Conservation (phyloP, 2,113 vertebrate species). For the Ailuropoda melanoleuca region DNA sequence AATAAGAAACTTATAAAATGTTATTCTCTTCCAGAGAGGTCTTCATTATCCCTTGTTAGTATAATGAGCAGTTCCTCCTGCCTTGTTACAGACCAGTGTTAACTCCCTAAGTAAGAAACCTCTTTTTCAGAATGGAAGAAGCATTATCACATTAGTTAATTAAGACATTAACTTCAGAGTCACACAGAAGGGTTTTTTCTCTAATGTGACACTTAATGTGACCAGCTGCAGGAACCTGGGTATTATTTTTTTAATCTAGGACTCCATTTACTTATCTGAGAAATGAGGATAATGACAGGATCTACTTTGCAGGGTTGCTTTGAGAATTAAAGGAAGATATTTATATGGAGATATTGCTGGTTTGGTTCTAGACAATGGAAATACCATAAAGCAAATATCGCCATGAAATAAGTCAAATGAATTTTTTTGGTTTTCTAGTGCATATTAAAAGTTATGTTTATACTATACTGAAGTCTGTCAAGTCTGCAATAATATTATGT, state of each 20-base stretch:
- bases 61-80: not conserved
- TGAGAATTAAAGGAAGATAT: not conserved
- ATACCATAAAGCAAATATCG: not conserved
- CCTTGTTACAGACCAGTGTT: not conserved
- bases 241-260: conserved; percentile 13
- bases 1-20: not conserved
- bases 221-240: not conserved
- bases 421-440: not conserved
- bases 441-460: not conserved
- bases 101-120: not conserved
- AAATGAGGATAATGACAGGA: not conserved
- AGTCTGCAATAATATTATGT: not conserved
- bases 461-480: not conserved
- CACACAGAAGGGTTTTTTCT: not conserved
- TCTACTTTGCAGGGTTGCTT: not conserved
- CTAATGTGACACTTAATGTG: not conserved
- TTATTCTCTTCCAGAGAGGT: not conserved
- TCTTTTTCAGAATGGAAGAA: not conserved
- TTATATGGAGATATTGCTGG: not conserved
- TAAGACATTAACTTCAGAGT: conserved; percentile 1
- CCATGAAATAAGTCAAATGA: not conserved
- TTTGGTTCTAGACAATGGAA: not conserved
- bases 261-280: not conserved
- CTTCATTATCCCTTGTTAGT: not conserved
- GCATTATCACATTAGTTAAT: not conserved